A percentile compares a stretch with the other conserved stretches of the same genome.
These are phyloP conservation scores for Hypomecis punctinalis DNA, from an alignment of 2,888 invertebrate species.

Conservation along the genomic window DNA sequence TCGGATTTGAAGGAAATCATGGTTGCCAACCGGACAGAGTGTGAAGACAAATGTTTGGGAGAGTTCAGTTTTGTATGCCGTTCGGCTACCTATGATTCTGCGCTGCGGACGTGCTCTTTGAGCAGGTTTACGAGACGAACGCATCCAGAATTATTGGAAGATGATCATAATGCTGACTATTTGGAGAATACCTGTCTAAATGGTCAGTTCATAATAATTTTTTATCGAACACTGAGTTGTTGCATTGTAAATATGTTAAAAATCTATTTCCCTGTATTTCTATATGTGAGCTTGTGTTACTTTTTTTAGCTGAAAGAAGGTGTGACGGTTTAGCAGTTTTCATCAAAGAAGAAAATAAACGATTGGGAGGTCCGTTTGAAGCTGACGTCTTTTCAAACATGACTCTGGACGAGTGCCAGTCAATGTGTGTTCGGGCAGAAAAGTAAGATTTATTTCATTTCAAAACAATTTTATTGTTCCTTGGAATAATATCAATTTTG, in stretches of 20 bases:
- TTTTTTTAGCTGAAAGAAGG: constrained; percentile 89
- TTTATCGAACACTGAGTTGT: background rate
- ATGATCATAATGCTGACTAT: constrained; percentile 95
- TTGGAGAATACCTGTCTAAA: constrained; percentile 96
- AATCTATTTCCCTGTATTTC: no score
- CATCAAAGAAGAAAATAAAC: constrained; percentile 95
- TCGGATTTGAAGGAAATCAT: constrained; percentile 94
- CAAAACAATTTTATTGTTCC: background rate
- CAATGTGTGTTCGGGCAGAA: constrained; percentile 93
- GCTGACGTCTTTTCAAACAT: constrained; percentile 94
- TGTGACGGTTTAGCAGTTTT: constrained; percentile 95
- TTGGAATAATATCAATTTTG: no score
- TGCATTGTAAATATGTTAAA: no score
- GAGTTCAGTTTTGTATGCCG: constrained; percentile 96
- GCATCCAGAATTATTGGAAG: constrained; percentile 93
- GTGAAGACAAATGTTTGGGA: constrained; percentile 95
- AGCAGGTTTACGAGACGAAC: constrained; percentile 93
- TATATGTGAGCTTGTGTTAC: background rate
- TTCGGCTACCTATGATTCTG: constrained; percentile 93
- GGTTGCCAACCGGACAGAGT: constrained; percentile 94
- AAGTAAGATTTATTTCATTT: constrained; percentile 83
- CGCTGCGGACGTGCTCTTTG: constrained; percentile 91
- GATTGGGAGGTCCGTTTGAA: constrained; percentile 94
- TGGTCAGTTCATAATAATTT: constrained; percentile 78
- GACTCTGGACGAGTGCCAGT: constrained; percentile 94